phyloP scores from a whole-genome alignment of 2,888 invertebrate species.

The Girardia tigrina region DNA sequence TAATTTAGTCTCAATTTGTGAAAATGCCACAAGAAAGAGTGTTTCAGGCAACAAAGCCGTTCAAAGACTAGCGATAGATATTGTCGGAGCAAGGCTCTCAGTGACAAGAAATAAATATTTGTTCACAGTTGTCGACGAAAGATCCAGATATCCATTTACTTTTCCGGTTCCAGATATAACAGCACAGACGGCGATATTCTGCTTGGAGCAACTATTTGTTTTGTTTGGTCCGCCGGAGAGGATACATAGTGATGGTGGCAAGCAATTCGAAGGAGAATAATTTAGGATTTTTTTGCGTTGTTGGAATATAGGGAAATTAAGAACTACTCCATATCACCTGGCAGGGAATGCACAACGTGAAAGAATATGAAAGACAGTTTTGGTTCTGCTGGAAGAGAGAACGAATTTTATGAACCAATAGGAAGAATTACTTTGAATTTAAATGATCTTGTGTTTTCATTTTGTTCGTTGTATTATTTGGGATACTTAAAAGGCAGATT shows the following conservation, averaged over 20 bases:
- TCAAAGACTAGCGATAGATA: slow-evolving; percentile 39
- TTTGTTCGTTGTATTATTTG: no score
- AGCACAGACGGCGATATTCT: slow-evolving; percentile 36
- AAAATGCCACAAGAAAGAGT: slow-evolving; percentile 21
- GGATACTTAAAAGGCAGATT: no score
- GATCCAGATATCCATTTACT: slow-evolving; percentile 39
- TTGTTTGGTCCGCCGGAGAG: slow-evolving; percentile 38
- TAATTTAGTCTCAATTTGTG: slow-evolving; percentile 34
- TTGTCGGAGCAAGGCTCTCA: slow-evolving; percentile 39
- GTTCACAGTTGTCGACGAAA: slow-evolving; percentile 39
- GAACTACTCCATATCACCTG: no score
- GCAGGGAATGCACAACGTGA: no score
- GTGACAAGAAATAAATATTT: slow-evolving; percentile 38
- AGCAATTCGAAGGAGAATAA: no score
- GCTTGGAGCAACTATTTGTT: slow-evolving; percentile 38
- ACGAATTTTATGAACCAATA: no score
- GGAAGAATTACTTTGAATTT: no score
- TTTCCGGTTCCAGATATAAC: slow-evolving; percentile 38
- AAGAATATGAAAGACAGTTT: no score
- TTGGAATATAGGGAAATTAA: no score
- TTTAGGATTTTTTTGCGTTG: no score
- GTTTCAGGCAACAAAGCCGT: slow-evolving; percentile 38
- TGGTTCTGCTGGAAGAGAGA: no score
- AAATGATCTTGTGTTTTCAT: no score
- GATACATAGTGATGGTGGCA: slow-evolving; percentile 38